Conservation (phyloP, 2,888 invertebrate genomes). For the Endomychus coccineus region DNA sequence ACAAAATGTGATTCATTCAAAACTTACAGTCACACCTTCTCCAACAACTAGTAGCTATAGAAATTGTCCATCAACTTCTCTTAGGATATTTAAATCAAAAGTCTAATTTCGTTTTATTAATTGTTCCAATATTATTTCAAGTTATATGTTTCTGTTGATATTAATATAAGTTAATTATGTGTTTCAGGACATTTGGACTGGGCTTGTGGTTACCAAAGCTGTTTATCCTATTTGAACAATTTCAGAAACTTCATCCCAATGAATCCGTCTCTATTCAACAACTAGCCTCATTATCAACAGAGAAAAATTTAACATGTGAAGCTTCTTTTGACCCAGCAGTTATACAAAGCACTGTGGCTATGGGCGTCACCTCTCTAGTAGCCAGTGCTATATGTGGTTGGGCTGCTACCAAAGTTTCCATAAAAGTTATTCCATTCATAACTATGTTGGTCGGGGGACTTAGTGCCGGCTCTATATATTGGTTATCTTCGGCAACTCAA, state of each 20-base stretch:
- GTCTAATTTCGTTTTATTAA: too few species aligned
- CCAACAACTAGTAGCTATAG: too few species aligned
- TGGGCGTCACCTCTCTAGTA: conserved; percentile 57
- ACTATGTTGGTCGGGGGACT: conserved; percentile 48
- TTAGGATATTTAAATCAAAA: too few species aligned
- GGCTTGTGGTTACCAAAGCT: conserved; percentile 74
- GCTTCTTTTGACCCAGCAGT: conserved; percentile 53
- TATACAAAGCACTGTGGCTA: conserved; percentile 58
- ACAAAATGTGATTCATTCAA: too few species aligned
- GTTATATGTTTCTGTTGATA: too few species aligned
- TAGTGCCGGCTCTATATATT: conserved; percentile 54
- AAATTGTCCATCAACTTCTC: too few species aligned
- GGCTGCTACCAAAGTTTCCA: conserved; percentile 41
- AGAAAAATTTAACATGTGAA: conserved; percentile 40
- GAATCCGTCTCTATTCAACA: conserved; percentile 46
- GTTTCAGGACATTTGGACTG: conserved; percentile 59
- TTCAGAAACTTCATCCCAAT: conserved; percentile 44
- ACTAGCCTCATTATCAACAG: conserved; percentile 27
- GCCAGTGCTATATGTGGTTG: conserved; percentile 59
- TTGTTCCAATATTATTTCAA: too few species aligned
- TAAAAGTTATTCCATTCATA: conserved; percentile 36
- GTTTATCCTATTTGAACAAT: conserved; percentile 52
- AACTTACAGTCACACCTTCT: too few species aligned
- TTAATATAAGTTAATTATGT: too few species aligned
- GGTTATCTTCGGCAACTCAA: conserved; percentile 50